A percentile compares a stretch with the other conserved stretches of the same genome.
Conservation (phyloP, 2,888 invertebrate species). For the Amblyjoppa proteus region DNA sequence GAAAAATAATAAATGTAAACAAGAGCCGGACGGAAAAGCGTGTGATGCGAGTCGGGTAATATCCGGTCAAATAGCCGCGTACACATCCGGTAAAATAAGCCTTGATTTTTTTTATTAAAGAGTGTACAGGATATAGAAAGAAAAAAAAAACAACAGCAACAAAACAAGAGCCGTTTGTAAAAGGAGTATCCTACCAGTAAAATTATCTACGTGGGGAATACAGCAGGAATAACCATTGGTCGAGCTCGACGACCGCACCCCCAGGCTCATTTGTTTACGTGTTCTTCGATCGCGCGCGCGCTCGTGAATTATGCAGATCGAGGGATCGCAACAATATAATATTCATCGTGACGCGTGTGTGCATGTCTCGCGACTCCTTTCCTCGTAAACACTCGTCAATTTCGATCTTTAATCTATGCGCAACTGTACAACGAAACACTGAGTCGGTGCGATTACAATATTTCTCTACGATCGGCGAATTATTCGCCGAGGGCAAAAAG, state of each 20-base stretch:
- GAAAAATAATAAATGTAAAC: too few species aligned
- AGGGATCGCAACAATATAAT: background rate
- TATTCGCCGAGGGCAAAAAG: background rate
- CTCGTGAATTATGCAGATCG: background rate
- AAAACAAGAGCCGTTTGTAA: background rate
- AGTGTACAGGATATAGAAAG: too few species aligned
- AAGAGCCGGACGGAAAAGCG: background rate
- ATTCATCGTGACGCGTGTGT: background rate
- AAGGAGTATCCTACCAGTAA: background rate
- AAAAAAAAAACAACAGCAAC: too few species aligned
- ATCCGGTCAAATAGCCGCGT: background rate
- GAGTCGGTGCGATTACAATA: background rate
- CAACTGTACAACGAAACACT: background rate
- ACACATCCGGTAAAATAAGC: background rate
- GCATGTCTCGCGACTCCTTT: background rate
- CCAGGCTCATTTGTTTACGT: background rate
- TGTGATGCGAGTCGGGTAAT: background rate
- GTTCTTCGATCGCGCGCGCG: background rate
- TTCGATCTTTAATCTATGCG: background rate
- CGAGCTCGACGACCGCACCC: slow-evolving; percentile 9
- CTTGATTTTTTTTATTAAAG: too few species aligned
- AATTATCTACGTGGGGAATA: background rate
- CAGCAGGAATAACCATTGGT: slow-evolving; percentile 1
- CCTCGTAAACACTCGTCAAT: background rate
- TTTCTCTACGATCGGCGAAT: background rate